phyloP scores from a whole-genome alignment of 2,113 vertebrate genomes.

The Syngnathoides biaculeatus region DNA sequence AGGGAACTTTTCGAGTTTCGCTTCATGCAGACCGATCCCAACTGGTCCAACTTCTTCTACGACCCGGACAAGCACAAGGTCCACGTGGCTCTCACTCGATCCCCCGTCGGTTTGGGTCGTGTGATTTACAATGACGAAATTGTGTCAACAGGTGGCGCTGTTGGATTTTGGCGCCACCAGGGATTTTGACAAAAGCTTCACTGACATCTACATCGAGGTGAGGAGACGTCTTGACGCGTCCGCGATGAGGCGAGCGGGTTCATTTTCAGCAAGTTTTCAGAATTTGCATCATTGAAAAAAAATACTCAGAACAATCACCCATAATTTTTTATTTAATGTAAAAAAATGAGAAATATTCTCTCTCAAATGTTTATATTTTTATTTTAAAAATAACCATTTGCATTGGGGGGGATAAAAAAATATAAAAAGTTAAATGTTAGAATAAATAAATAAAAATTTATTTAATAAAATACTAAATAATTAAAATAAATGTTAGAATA shows the following conservation, averaged over 20 bases:
- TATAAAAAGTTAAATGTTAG: too few species aligned
- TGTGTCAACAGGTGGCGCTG: conserved; percentile 81
- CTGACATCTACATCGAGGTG: conserved; percentile 92
- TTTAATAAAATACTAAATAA: too few species aligned
- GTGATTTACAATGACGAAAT: neutral
- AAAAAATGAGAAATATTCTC: too few species aligned
- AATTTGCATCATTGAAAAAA: too few species aligned
- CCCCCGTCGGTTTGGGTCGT: too few species aligned
- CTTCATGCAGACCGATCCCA: conserved; percentile 98
- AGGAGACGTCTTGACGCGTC: conserved; percentile 5
- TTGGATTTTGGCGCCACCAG: conserved; percentile 94
- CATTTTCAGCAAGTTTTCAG: neutral
- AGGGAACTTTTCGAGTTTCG: conserved; percentile 94
- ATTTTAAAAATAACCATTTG: too few species aligned
- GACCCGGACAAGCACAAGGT: conserved; percentile 90
- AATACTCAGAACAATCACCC: too few species aligned
- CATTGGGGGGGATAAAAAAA: too few species aligned
- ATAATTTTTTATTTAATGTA: too few species aligned
- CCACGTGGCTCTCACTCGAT: conserved; percentile 29
- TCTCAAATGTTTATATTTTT: too few species aligned
- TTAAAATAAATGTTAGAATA: too few species aligned
- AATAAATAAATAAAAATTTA: too few species aligned
- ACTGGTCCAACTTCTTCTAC: conserved; percentile 99
- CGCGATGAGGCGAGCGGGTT: neutral
- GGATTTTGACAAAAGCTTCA: conserved; percentile 88